phyloP scores from a whole-genome alignment of 2,888 invertebrate species.

The Aromia moschata region DNA sequence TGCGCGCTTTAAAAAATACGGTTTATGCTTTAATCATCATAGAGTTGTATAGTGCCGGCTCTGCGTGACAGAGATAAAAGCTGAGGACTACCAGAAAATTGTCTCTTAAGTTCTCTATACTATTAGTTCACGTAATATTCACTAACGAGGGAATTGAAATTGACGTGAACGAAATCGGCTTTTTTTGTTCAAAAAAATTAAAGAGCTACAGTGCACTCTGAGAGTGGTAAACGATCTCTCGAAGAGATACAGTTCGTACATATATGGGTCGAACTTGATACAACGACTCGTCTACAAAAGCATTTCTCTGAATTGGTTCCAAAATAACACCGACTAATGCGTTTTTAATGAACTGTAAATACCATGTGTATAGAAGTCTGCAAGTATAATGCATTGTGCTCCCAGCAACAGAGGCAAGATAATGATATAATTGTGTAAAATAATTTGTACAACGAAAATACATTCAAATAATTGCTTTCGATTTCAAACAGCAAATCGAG shows the following conservation, averaged over 20 bases:
- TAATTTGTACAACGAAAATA: not conserved
- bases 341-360: constrained; percentile 41
- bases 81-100: too few species aligned
- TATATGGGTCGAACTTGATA: constrained; percentile 2
- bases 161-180: too few species aligned
- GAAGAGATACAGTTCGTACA: not conserved
- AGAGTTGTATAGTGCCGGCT: too few species aligned
- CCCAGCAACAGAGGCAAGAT: constrained; percentile 14
- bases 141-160: too few species aligned
- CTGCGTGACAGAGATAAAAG: too few species aligned
- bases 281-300: constrained; percentile 8
- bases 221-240: not conserved
- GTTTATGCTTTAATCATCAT: too few species aligned
- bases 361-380: constrained; percentile 12
- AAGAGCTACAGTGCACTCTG: not conserved
- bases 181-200: too few species aligned
- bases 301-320: constrained; percentile 10
- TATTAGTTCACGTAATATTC: too few species aligned
- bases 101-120: too few species aligned
- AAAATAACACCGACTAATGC: constrained; percentile 40
- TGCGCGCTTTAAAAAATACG: too few species aligned
- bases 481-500: too few species aligned
- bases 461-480: constrained; percentile 3
- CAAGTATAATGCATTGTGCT: constrained; percentile 7
- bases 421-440: constrained; percentile 20